phyloP scores from a whole-genome alignment of 2,888 invertebrate species.

The Andrena bicolor region DNA sequence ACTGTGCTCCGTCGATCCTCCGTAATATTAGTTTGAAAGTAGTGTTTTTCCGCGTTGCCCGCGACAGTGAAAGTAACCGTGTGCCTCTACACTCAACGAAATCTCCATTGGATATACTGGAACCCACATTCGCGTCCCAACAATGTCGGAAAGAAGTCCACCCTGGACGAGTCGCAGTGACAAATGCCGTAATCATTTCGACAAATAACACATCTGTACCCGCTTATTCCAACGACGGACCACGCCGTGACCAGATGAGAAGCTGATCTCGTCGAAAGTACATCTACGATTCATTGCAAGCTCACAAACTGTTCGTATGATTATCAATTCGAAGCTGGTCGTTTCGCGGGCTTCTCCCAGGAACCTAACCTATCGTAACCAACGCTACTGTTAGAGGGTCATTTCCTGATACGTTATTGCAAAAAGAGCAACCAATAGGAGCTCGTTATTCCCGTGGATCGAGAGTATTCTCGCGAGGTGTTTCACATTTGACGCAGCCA shows the following conservation, averaged over 20 bases:
- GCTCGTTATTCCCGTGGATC: neutral
- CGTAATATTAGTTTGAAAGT: neutral
- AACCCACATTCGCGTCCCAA: neutral
- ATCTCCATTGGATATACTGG: no score
- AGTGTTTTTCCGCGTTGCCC: slow-evolving; percentile 9
- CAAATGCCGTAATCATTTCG: slow-evolving; percentile 19
- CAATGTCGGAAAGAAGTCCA: neutral
- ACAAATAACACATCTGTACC: slow-evolving; percentile 5
- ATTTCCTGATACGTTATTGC: neutral
- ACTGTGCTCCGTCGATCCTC: slow-evolving; percentile 32
- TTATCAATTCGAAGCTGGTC: neutral
- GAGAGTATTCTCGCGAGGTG: neutral
- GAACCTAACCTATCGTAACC: slow-evolving; percentile 5
- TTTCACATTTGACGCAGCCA: slow-evolving; percentile 22
- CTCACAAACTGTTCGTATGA: neutral
- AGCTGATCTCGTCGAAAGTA: neutral
- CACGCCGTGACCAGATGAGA: neutral
- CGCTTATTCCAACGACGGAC: slow-evolving; percentile 9
- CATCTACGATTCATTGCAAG: neutral
- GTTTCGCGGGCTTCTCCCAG: neutral
- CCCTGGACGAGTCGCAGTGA: slow-evolving; percentile 13
- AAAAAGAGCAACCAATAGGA: slow-evolving; percentile 13
- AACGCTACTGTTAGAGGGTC: neutral
- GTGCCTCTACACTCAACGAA: neutral
- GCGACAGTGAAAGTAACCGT: slow-evolving; percentile 6